Percentiles rank a stretch among this genome's conserved stretches.
These are phyloP conservation scores for Schizothorax lantsangensis DNA, from an alignment of 2,797 vertebrate species.

Conservation along the genomic window DNA sequence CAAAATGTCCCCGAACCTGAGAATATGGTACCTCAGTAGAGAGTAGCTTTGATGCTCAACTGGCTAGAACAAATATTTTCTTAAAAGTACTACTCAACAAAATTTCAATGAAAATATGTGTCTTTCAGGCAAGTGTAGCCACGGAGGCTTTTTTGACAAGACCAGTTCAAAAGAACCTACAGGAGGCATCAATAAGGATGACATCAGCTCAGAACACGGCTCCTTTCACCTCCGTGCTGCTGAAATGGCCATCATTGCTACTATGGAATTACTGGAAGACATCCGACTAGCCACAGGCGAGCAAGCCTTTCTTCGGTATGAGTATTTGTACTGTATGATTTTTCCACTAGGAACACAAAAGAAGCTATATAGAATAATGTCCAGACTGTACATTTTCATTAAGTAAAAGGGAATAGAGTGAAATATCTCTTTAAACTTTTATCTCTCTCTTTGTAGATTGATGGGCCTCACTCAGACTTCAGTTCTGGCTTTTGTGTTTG, in stretches of 20 bases:
- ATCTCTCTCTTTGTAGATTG: conserved; percentile 60
- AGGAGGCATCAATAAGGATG: conserved; percentile 55
- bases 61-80: too few species aligned
- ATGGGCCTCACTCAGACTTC: conserved; percentile 72
- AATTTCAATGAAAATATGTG: too few species aligned
- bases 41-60: too few species aligned
- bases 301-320: conserved; percentile 70
- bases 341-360: not conserved
- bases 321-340: not conserved
- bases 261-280: conserved; percentile 74
- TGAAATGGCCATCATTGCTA: conserved; percentile 68
- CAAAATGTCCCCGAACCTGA: too few species aligned
- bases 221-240: conserved; percentile 69
- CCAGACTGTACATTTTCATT: not conserved
- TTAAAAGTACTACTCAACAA: too few species aligned
- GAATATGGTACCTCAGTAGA: too few species aligned
- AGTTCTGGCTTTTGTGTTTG: conserved; percentile 76
- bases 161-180: conserved; percentile 53
- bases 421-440: not conserved
- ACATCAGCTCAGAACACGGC: conserved; percentile 20
- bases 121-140: conserved; percentile 75
- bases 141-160: conserved; percentile 61
- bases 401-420: not conserved
- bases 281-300: conserved; percentile 68
- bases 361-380: not conserved